Percentiles rank a stretch among this genome's conserved stretches.
phyloP scores from a whole-genome alignment of 2,888 invertebrate species.

The Laothoe populi region DNA sequence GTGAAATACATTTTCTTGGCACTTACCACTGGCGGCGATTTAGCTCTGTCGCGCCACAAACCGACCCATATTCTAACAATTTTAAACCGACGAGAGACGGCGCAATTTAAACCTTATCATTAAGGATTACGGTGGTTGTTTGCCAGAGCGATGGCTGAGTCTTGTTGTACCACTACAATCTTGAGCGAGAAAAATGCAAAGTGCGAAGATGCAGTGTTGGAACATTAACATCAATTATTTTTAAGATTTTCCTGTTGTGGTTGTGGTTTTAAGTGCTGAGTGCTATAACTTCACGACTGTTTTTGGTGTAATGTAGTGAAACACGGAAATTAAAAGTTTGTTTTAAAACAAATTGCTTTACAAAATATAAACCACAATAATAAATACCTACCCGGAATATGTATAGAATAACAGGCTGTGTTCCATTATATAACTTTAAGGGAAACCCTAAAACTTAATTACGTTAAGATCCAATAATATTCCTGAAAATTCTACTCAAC shows the following conservation, averaged over 20 bases:
- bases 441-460: too few species aligned
- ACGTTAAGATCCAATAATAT: too few species aligned
- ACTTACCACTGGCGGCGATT: slow-evolving; percentile 77
- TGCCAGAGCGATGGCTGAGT: slow-evolving; percentile 12
- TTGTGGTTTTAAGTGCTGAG: slow-evolving; percentile 10
- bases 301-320: not conserved
- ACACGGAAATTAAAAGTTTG: not conserved
- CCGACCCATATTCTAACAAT: slow-evolving; percentile 49
- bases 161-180: slow-evolving; percentile 47
- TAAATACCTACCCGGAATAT: too few species aligned
- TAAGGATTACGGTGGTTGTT: not conserved
- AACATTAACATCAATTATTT: slow-evolving; percentile 53
- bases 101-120: slow-evolving; percentile 19
- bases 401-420: too few species aligned
- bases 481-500: too few species aligned
- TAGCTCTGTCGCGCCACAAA: slow-evolving; percentile 67
- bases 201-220: slow-evolving; percentile 63
- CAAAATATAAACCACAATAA: too few species aligned
- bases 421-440: too few species aligned
- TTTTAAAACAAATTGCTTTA: too few species aligned
- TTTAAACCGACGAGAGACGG: slow-evolving; percentile 27
- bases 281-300: not conserved
- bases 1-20: slow-evolving; percentile 78
- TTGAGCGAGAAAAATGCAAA: slow-evolving; percentile 66
- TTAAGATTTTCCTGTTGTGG: slow-evolving; percentile 21